Evolutionary conservation across 2,113 vertebrate species (phyloP), one percentile per base, ranked within the genome.

Genomic region (Albula glossodonta): DNA sequence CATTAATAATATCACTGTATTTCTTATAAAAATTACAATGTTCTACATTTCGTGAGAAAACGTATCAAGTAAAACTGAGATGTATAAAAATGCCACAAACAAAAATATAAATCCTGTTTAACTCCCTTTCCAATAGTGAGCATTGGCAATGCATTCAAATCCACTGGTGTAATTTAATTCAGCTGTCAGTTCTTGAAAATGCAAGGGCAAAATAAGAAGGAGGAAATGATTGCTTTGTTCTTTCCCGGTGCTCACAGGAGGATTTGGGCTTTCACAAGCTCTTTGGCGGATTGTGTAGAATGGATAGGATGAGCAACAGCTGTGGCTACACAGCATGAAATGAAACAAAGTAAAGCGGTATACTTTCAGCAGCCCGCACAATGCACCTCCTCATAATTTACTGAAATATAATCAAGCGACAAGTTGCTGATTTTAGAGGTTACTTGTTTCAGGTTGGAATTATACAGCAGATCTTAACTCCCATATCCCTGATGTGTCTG

Each of bases 151-250:
- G 25, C 48, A 80, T 48, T 25, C 50, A 80, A 50, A 80, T 80
- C 78, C 50, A 51, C 78, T 50, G 10, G 41, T 80, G 25, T 80
- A 51, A 80, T 80, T 80, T 51, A 50, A 51, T 80, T 80, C 78
- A 50, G 48, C 78, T 80, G 78, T 80, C 78, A 80, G 78, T 80
- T 80, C 78, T 80, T 80, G 48, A 80, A 80, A 50, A 80, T 41
- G 78, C 78, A 50, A 51, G 78, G 78, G 78, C 12, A 51, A 80
- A 48, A 48, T 79, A 41, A 49, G 17, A 80, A 17, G 41, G 78
- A 22, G 60, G 17, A 51, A 80, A 80, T 80, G 12, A 80, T 80
- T 80, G 48, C 78, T 5, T 80, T 80, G 48, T 51, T 80, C 48
- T 80, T 74, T 31, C 0, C 11, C 50, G 41, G 50, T 17, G 19